phyloP scores from a whole-genome alignment of 1,140 invertebrate genomes.

The Episyrphus balteatus region DNA sequence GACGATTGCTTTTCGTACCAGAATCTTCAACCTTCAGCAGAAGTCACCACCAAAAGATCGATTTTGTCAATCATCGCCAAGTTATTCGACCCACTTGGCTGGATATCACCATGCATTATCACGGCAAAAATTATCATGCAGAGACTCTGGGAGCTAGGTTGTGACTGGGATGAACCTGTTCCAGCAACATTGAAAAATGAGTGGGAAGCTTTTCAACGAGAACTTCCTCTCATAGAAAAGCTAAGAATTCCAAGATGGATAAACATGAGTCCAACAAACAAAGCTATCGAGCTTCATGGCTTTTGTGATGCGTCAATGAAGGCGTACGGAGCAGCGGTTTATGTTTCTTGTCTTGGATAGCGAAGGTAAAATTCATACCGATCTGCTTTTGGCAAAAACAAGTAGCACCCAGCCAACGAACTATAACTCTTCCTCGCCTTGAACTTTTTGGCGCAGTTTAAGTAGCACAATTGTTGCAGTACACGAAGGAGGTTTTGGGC shows the following conservation, averaged over 20 bases:
- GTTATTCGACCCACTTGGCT: conserved; percentile 37
- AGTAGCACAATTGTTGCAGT: no score
- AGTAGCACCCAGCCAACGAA: no score
- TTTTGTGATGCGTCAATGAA: background rate
- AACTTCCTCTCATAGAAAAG: background rate
- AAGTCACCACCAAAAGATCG: conserved; percentile 16
- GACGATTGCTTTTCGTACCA: no score
- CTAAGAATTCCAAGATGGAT: conserved; percentile 2
- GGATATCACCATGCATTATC: conserved; percentile 24
- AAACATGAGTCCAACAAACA: background rate
- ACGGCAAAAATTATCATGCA: conserved; percentile 36
- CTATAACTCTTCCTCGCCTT: no score
- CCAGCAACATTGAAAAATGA: conserved; percentile 9
- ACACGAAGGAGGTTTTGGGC: no score
- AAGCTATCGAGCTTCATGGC: background rate
- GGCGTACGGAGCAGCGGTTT: conserved; percentile 3
- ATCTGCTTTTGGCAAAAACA: no score
- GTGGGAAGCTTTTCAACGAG: conserved; percentile 10
- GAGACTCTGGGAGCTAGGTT: conserved; percentile 18
- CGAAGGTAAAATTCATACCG: no score
- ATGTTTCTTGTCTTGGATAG: background rate
- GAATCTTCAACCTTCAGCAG: conserved; percentile 18
- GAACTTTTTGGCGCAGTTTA: no score
- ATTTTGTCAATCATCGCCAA: conserved; percentile 25
- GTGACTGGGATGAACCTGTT: conserved; percentile 28